phyloP scores from a whole-genome alignment of 2,797 vertebrate genomes.

The Brachyalestes nurse region DNA sequence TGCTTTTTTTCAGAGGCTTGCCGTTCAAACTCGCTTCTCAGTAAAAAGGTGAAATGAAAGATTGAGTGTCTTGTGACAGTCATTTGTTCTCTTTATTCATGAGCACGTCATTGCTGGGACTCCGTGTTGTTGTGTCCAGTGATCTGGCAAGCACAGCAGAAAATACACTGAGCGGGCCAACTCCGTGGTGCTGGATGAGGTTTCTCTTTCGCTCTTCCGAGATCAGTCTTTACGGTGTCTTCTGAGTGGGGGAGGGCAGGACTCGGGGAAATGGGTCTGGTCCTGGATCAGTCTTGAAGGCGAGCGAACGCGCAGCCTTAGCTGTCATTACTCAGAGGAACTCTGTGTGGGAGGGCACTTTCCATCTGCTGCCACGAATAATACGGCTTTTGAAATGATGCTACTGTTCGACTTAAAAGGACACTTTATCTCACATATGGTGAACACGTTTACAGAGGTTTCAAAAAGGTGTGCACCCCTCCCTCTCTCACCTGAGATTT shows the following conservation, averaged over 20 bases:
- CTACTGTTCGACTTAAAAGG: conserved; percentile 26
- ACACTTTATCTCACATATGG: neutral
- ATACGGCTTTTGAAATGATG: neutral
- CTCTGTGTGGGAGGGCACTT: conserved; percentile 48
- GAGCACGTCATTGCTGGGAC: conserved; percentile 1
- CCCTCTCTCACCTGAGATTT: conserved; percentile 9
- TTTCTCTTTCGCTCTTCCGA: neutral
- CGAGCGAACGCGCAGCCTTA: neutral
- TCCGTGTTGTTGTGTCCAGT: conserved; percentile 24
- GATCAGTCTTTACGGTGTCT: neutral
- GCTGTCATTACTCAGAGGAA: conserved; percentile 43
- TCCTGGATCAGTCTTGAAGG: conserved; percentile 18
- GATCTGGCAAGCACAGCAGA: conserved; percentile 6
- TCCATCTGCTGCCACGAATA: conserved; percentile 35
- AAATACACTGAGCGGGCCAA: neutral
- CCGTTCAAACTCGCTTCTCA: neutral
- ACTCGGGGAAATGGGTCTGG: neutral
- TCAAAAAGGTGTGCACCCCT: conserved; percentile 43
- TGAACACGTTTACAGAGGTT: conserved; percentile 31
- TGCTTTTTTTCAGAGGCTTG: neutral
- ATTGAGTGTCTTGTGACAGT: neutral
- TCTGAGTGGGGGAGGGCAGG: neutral
- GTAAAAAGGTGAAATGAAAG: neutral
- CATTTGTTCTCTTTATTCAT: conserved; percentile 2
- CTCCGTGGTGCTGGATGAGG: neutral